Evolutionary conservation across 2,888 invertebrate genomes (phyloP), one percentile per base, ranked within the genome.

Genomic region (Drosophila phalerata): DNA sequence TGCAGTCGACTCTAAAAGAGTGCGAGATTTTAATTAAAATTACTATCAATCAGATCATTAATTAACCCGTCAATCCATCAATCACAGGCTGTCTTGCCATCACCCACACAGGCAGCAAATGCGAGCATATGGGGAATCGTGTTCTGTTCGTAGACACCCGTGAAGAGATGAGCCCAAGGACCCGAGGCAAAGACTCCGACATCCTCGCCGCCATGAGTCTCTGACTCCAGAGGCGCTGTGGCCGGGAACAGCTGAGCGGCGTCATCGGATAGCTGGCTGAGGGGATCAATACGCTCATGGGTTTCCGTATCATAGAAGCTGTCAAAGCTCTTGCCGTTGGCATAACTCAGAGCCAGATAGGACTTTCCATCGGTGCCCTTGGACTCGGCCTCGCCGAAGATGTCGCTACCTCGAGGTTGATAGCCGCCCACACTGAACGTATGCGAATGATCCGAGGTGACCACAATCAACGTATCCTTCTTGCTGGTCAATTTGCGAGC

Each of bases 381-480:
- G n/a, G 67, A 9, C 34, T 62, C 13, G 13, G 90, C 79, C n/a
- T 62, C 25, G 34, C 83, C 77, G 11, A 91, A 91, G 57, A 92
- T 91, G 67, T 92, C 85, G 40, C 84, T 89, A n/a, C 87, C 83
- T 6, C 92, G 89, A 1, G 72, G 40, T 75, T 92, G 77, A 89
- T 97, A 97, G 0, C 97, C 97, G 28, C 94, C 94, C 66, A 95
- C 93, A 11, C 94, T 94, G 94, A 97, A 95, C 0, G 96, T 95
- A 88, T 97, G 97, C 11, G 96, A 95, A 86, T 97, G 97, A 91
- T 97, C 97, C 0, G 97, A 94, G 0, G 96, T 96, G 5, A 96
- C 97, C 0, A 98, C 94, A 6, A 97, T 94, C 19, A 98, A 93
- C 0, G 98, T 98, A 25, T 98, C 96, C 0, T 95, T 93, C 0